Conservation (phyloP, 2,113 vertebrate species). For the Jaculus jaculus region DNA sequence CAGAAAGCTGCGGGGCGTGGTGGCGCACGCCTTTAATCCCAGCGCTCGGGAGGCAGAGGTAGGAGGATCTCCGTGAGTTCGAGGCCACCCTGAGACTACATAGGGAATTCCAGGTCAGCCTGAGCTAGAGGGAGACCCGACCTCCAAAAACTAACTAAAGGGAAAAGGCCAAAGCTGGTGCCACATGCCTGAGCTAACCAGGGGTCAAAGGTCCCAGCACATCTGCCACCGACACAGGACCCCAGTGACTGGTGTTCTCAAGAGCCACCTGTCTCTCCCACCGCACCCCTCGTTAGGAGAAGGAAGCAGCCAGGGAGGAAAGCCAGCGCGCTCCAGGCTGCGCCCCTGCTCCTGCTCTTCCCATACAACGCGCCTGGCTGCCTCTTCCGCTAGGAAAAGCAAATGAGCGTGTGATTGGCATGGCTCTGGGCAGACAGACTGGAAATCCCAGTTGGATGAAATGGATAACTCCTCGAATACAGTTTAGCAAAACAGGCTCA, state of each 20-base stretch:
- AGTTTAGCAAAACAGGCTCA: constrained; percentile 4
- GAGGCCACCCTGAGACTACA: too few species aligned
- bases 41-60: too few species aligned
- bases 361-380: background rate
- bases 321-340: background rate
- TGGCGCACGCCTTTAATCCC: too few species aligned
- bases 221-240: background rate
- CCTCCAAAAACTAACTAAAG: too few species aligned
- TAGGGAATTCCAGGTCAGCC: too few species aligned
- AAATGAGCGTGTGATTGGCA: background rate
- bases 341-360: too few species aligned
- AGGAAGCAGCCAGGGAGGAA: background rate
- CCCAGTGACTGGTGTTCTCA: background rate
- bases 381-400: background rate
- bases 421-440: background rate
- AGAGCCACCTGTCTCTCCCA: background rate
- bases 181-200: background rate
- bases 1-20: too few species aligned
- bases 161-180: background rate
- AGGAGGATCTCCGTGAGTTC: too few species aligned
- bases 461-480: background rate
- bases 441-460: constrained; percentile 1
- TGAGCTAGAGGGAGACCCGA: too few species aligned
- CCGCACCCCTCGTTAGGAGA: background rate
- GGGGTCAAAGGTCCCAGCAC: background rate